Evolutionary conservation across 1,140 invertebrate genomes (phyloP), one percentile per base, ranked within the genome.

Genomic region (Zophobas morio): DNA sequence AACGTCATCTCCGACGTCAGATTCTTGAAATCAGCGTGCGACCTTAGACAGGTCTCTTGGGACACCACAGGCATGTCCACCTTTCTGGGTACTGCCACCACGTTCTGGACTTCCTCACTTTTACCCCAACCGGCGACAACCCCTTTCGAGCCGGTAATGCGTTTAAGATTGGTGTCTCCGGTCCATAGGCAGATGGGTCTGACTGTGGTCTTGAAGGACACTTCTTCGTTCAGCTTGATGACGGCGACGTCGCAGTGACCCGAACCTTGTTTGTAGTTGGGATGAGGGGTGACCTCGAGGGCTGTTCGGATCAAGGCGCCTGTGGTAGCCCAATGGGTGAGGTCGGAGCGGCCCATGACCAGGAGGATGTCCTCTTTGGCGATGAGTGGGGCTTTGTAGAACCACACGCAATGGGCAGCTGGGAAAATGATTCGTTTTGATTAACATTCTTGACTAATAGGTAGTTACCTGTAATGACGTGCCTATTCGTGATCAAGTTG

Each of bases 381-480:
- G 1, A 85, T 75, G 1, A 84, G 53, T 6, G 83, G 81, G 2
- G 82, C 82, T 79, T 87, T 88, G 40, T 75, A 77, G 36, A 71
- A 78, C 37, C 76, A 84, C 74, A 89, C 85, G 81, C 89, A 90
- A 70, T 89, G 88, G 0, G 88, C 89, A 72, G 88, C 89, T 89
- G 81, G n/a, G n/a, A n/a, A n/a, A n/a, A n/a, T n/a, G n/a, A n/a
- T n/a, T n/a, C n/a, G n/a, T n/a, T n/a, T n/a, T n/a, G n/a, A n/a
- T n/a, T n/a, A n/a, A n/a, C n/a, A n/a, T n/a, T n/a, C n/a, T n/a
- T n/a, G n/a, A 8, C 80, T 71, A 37, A 82, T 57, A 6, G 5
- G 34, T 74, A 37, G n/a, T 51, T 82, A 86, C 86, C 85, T 81
- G 85, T 87, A 5, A 87, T 54, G 2, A 86, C 81, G 73, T 86